phyloP scores from a whole-genome alignment of 2,888 invertebrate genomes.

The Heliconius ismenius region DNA sequence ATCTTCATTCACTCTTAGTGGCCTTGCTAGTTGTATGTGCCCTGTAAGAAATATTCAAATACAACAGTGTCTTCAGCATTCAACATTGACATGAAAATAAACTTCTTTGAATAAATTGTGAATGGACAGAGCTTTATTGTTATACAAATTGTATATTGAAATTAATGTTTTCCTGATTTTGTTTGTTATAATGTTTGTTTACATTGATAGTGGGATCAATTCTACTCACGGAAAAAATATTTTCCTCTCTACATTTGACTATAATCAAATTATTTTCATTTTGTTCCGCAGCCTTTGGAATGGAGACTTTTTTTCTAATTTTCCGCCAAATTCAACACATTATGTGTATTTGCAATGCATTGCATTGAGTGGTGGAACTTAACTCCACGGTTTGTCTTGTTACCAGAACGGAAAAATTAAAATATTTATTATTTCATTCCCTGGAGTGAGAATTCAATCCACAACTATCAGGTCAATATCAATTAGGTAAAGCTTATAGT shows the following conservation, averaged over 20 bases:
- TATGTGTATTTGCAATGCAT: too few species aligned
- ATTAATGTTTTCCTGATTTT: background rate
- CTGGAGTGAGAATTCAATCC: too few species aligned
- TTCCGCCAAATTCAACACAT: too few species aligned
- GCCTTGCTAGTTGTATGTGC: background rate
- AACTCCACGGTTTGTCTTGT: too few species aligned
- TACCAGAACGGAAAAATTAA: too few species aligned
- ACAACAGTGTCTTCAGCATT: background rate
- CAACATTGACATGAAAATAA: background rate
- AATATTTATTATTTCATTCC: too few species aligned
- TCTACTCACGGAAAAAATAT: background rate
- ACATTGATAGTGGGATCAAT: background rate
- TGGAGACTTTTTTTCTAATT: too few species aligned
- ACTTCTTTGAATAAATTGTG: background rate
- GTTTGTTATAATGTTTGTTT: background rate
- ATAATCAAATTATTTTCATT: too few species aligned
- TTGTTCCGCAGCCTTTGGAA: too few species aligned
- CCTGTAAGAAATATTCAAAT: constrained; percentile 1
- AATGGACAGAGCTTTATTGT: background rate
- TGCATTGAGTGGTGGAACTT: too few species aligned
- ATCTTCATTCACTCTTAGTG: background rate
- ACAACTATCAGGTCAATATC: too few species aligned
- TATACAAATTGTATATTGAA: background rate
- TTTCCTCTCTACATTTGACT: background rate
- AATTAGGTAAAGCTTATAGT: background rate